Conservation (phyloP, 2,113 vertebrate genomes). For the Gopherus evgoodei region DNA sequence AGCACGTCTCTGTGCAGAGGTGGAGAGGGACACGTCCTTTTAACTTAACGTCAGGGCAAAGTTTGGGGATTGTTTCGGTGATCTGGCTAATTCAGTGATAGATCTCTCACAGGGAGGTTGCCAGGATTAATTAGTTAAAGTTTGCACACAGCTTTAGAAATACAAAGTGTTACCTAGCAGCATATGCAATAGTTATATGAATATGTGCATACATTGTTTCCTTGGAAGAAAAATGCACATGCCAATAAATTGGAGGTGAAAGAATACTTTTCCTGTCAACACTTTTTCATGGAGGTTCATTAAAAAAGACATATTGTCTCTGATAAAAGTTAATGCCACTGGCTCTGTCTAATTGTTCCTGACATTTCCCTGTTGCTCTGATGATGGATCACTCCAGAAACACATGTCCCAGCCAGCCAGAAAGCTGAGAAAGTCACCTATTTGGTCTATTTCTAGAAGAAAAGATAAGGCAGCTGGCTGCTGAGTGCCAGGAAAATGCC, state of each 20-base stretch:
- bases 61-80: background rate
- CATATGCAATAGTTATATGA: background rate
- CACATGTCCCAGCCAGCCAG: background rate
- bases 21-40: background rate
- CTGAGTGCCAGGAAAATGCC: background rate
- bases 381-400: background rate
- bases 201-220: conserved; percentile 10
- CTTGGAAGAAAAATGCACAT: conserved; percentile 40
- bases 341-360: conserved; percentile 47
- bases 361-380: conserved; percentile 19
- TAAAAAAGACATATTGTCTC: conserved; percentile 36
- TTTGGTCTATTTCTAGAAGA: background rate
- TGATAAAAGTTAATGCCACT: conserved; percentile 41
- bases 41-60: background rate
- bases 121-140: background rate
- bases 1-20: accelerated
- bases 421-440: conserved; percentile 29
- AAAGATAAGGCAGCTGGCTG: background rate
- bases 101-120: background rate
- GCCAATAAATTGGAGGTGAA: background rate
- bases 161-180: background rate
- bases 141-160: background rate
- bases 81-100: accelerated
- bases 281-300: background rate
- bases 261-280: conserved; percentile 54